Evolutionary conservation across 2,888 invertebrate genomes (phyloP).

Genomic region (Nomada ferruginata): DNA sequence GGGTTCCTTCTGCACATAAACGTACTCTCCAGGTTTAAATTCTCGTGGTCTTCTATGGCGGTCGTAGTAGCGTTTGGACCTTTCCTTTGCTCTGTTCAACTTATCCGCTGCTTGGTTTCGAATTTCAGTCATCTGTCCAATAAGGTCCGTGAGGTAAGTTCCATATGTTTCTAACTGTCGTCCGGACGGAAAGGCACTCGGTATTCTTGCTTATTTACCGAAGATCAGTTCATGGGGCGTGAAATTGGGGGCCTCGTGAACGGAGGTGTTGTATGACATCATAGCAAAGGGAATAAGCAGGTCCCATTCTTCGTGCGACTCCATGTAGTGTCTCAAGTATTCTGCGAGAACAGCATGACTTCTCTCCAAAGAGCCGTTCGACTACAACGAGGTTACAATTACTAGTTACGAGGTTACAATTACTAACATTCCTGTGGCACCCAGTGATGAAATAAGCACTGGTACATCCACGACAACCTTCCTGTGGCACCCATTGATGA

Average conservation of each 20-base stretch:
- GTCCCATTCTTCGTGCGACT: constrained; percentile 15
- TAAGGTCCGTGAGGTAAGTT: not conserved
- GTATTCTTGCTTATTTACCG: constrained; percentile 11
- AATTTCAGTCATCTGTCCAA: not conserved
- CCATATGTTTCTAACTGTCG: constrained; percentile 3
- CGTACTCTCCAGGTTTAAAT: too few species aligned
- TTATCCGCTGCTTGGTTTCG: not conserved
- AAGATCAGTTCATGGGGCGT: constrained; percentile 17
- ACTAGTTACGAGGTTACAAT: too few species aligned
- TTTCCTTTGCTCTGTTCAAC: not conserved
- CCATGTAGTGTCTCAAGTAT: not conserved
- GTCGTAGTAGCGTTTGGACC: constrained; percentile 9
- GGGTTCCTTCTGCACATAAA: too few species aligned
- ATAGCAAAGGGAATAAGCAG: constrained; percentile 11
- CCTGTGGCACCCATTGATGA: too few species aligned
- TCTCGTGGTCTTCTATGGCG: too few species aligned
- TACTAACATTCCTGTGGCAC: too few species aligned
- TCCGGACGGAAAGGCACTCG: not conserved
- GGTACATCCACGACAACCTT: too few species aligned
- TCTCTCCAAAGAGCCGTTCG: too few species aligned
- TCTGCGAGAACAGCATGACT: too few species aligned
- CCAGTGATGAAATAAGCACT: too few species aligned
- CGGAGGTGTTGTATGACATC: constrained; percentile 6
- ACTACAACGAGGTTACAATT: too few species aligned
- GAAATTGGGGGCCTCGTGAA: constrained; percentile 26